phyloP scores from a whole-genome alignment of 1,140 invertebrate genomes.

The Anadara kagoshimensis region DNA sequence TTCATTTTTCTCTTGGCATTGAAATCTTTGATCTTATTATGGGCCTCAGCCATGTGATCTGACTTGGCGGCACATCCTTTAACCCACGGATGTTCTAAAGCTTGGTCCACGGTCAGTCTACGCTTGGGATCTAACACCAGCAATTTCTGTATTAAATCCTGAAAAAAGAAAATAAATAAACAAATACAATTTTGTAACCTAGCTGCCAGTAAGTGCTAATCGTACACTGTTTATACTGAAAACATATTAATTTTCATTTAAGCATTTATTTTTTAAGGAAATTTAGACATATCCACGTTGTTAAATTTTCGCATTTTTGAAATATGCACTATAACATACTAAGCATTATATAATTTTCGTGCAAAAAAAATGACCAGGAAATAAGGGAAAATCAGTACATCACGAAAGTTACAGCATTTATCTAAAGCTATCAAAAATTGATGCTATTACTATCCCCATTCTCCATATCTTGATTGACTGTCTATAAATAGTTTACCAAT shows the following conservation, averaged over 20 bases:
- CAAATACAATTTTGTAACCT: not conserved
- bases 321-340: too few relatives aligned
- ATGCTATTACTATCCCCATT: too few relatives aligned
- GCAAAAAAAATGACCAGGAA: too few relatives aligned
- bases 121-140: conserved; percentile 59
- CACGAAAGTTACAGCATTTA: too few relatives aligned
- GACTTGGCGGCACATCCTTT: conserved; percentile 46
- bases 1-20: conserved; percentile 54
- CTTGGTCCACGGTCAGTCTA: conserved; percentile 52
- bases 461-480: too few relatives aligned
- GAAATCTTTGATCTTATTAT: conserved; percentile 53
- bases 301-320: too few relatives aligned
- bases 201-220: not conserved
- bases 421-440: not conserved
- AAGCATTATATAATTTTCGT: too few relatives aligned
- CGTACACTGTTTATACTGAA: not conserved
- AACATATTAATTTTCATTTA: not conserved
- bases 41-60: conserved; percentile 44
- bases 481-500: not conserved
- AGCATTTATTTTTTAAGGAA: not conserved
- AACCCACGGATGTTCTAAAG: conserved; percentile 62
- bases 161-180: not conserved
- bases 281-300: too few relatives aligned
- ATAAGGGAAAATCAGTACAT: too few relatives aligned
- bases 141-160: conserved; percentile 60